Evolutionary conservation across 2,113 vertebrate species (phyloP), one percentile per base, ranked within the genome.

Genomic region (Megaceryle torquata): DNA sequence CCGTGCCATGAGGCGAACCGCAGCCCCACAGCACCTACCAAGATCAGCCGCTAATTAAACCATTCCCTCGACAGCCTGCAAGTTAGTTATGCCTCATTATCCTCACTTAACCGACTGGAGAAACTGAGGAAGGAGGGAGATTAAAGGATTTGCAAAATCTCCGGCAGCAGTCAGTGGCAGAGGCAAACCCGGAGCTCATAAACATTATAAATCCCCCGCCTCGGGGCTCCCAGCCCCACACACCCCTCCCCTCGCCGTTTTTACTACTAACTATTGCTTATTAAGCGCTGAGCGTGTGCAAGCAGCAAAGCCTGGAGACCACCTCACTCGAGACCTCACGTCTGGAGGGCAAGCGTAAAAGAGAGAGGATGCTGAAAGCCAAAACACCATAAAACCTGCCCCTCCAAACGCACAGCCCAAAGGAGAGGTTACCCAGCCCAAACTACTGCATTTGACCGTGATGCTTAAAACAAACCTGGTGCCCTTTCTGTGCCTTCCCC

Each of bases 31-130:
- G 88, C 88, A 94, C 85, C 93, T 93, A 88, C 79, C 72, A 78
- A 93, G 91, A 93, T 97, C 94, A 95, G 79, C 56, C 4, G 6
- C 93, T 96, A 97, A 96, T 96, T 96, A 95, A 96, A 96, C 89
- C 79, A 1, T 88, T 95, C 95, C 95, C 94, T 91, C 39, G 82
- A 93, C 91, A 96, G 95, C 93, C 82, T 88, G 89, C 82, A 89
- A 97, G 95, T 96, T 96, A 94, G 91, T 96, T 97, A 96, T 95
- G 95, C 85, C 95, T 96, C 95, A 96, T 96, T 96, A 96, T 95
- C 91, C 93, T 90, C 95, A 95, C 88, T 97, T 97, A 97, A 96
- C 93, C 14, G 72, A 94, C 80, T 91, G 86, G 95, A 96, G 92
- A 96, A 96, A 96, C 95, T 96, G 96, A 97, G 95, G 95, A 95